Base-by-base conservation (phyloP, 2,888 invertebrate species). In the Cremastinae sp. region DNA sequence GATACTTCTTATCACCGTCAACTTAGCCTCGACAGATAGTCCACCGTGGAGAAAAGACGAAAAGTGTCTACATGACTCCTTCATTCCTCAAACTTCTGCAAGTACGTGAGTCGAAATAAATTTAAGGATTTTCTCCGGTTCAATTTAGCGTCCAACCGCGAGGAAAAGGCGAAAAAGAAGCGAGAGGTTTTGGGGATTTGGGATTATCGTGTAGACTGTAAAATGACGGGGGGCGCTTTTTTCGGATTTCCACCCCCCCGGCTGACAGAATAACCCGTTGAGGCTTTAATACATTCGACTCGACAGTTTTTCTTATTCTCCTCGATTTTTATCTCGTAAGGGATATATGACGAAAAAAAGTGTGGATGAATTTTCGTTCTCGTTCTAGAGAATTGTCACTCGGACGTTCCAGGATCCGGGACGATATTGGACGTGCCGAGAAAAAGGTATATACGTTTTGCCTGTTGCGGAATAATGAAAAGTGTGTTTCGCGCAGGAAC, bases 401-500 rank as follows among this genome's bases (percentile, higher is more conserved):
- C n/a, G n/a, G n/a, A n/a, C 20, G 8, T 14, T 9, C 16, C 10
- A 70, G 47, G 38, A 53, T 3, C 5, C 7, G 18, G 36, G 9
- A 43, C 36, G 34, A 45, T 12, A 76, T 51, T 53, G 68, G 18
- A 43, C 36, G 68, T 41, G 34, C 7, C 18, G 8, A 56, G 49
- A 49, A 69, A 62, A 70, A 54, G 16, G 51, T 12, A 16, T 4
- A n/a, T 45, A n/a, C n/a, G n/a, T n/a, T n/a, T 58, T 28, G 8
- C 38, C 38, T 61, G 18, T 53, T 58, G 3, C 14, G 8, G 28
- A 45, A 49, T 20, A 75, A 68, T 51, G 53, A 62, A 68, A 64
- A 72, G 62, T 58, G 62, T 22, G 43, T 28, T 28, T 51, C 54
- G 53, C 43, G 45, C 58, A 12, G 28, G 58, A 68, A 68, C 49